Conservation (phyloP, 2,797 vertebrate species). For the Cirrhinus mrigala region DNA sequence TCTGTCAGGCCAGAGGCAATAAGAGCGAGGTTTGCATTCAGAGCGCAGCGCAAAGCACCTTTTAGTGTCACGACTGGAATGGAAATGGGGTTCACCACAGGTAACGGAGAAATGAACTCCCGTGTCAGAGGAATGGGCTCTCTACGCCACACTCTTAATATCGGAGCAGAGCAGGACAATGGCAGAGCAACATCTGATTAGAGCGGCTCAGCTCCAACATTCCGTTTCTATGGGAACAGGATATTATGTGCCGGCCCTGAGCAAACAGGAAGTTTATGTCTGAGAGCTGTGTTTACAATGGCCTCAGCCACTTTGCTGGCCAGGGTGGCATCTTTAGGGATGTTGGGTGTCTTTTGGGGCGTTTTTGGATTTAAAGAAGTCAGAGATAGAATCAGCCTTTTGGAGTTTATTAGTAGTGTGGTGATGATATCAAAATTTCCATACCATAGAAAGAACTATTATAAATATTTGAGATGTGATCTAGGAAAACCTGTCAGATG, state of each 20-base stretch:
- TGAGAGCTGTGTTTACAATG: constrained; percentile 59
- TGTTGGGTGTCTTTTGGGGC: not conserved
- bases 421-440: too few relatives aligned
- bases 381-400: not conserved
- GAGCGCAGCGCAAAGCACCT: constrained; percentile 38
- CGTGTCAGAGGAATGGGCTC: constrained; percentile 49
- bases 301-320: constrained; percentile 22
- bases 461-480: too few relatives aligned
- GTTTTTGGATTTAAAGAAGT: not conserved
- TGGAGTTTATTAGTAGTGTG: not conserved
- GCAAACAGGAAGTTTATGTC: constrained; percentile 67
- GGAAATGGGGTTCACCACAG: constrained; percentile 63
- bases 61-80: constrained; percentile 58
- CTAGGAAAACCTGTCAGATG: too few relatives aligned
- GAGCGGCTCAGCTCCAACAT: constrained; percentile 54
- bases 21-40: constrained; percentile 55
- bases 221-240: constrained; percentile 69
- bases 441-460: too few relatives aligned
- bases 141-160: constrained; percentile 47
- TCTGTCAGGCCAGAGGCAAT: constrained; percentile 52
- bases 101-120: constrained; percentile 61
- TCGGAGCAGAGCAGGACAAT: constrained; percentile 56
- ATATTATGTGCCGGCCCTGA: constrained; percentile 57
- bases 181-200: constrained; percentile 64
- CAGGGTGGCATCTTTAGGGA: constrained; percentile 13